These are phyloP conservation scores for Galleria mellonella DNA, from an alignment of 1,140 invertebrate genomes.

Conservation along the genomic window DNA sequence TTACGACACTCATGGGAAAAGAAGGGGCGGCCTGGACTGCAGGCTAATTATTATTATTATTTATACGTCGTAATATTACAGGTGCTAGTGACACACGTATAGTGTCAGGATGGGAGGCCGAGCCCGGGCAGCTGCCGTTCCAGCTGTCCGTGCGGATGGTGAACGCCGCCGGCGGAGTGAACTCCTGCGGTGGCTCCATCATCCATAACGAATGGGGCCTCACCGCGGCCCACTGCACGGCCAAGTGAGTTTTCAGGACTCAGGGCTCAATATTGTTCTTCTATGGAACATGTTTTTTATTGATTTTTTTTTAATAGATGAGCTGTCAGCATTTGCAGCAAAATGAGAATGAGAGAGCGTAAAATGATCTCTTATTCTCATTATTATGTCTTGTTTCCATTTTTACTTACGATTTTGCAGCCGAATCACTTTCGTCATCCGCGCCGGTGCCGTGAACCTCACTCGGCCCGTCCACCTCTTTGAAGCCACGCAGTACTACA, in stretches of 20 bases:
- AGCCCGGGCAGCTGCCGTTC: slow-evolving; percentile 54
- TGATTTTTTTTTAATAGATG: too few relatives aligned
- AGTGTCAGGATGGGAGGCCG: slow-evolving; percentile 23
- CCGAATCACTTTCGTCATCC: slow-evolving; percentile 37
- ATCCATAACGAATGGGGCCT: slow-evolving; percentile 1
- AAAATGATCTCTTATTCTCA: too few relatives aligned
- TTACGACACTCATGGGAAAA: too few relatives aligned
- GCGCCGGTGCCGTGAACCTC: slow-evolving; percentile 33
- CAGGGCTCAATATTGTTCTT: neutral
- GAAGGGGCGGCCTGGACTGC: too few relatives aligned
- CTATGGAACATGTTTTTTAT: too few relatives aligned
- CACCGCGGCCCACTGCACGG: slow-evolving; percentile 12
- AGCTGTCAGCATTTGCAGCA: too few relatives aligned
- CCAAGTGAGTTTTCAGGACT: slow-evolving; percentile 4
- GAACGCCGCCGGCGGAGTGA: slow-evolving; percentile 20
- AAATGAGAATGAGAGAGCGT: too few relatives aligned
- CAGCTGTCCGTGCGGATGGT: slow-evolving; percentile 51
- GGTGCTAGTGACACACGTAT: slow-evolving; percentile 7
- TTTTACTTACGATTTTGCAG: too few relatives aligned
- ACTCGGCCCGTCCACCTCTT: slow-evolving; percentile 33
- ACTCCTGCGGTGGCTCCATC: slow-evolving; percentile 68
- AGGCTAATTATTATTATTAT: too few relatives aligned
- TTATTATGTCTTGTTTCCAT: too few relatives aligned
- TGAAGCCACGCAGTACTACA: slow-evolving; percentile 48
- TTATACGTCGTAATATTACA: too few relatives aligned